A percentile compares a stretch with the other conserved stretches of the same genome.
phyloP scores from a whole-genome alignment of 2,797 vertebrate species.

The Eupleurogrammus muticus region DNA sequence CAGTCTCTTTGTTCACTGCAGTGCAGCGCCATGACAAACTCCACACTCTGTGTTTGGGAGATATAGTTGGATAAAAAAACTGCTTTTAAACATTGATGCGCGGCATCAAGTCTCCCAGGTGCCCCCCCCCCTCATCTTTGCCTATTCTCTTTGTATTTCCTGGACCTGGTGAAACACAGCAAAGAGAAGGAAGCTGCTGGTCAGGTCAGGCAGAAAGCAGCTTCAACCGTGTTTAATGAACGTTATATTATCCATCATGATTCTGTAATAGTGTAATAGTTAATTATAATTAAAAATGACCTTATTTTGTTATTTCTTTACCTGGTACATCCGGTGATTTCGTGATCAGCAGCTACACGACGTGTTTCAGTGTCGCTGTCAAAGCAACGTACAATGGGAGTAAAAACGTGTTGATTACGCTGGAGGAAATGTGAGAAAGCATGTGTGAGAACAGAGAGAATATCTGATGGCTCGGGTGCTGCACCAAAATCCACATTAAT shows the following conservation, averaged over 20 bases:
- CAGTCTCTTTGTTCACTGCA: conserved; percentile 66
- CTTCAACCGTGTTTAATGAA: background rate
- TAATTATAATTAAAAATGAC: background rate
- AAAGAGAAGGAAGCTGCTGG: conserved; percentile 28
- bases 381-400: conserved; percentile 7
- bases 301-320: background rate
- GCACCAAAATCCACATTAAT: conserved; percentile 6
- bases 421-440: conserved; percentile 14
- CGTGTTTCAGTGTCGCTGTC: conserved; percentile 14
- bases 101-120: conserved; percentile 48
- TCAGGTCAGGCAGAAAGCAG: conserved; percentile 13
- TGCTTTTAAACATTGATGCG: conserved; percentile 61
- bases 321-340: conserved; percentile 4
- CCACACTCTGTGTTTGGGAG: conserved; percentile 48
- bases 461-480: conserved; percentile 10
- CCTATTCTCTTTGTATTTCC: conserved; percentile 70
- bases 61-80: conserved; percentile 43
- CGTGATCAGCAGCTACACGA: conserved; percentile 17
- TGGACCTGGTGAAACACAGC: conserved; percentile 29
- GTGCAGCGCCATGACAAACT: conserved; percentile 36
- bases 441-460: conserved; percentile 4
- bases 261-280: background rate
- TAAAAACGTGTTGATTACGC: conserved; percentile 41
- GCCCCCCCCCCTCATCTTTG: conserved; percentile 36
- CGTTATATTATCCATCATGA: conserved; percentile 6